Evolutionary conservation across 2,797 vertebrate genomes (phyloP).

Genomic region (Acropternis orthonyx): DNA sequence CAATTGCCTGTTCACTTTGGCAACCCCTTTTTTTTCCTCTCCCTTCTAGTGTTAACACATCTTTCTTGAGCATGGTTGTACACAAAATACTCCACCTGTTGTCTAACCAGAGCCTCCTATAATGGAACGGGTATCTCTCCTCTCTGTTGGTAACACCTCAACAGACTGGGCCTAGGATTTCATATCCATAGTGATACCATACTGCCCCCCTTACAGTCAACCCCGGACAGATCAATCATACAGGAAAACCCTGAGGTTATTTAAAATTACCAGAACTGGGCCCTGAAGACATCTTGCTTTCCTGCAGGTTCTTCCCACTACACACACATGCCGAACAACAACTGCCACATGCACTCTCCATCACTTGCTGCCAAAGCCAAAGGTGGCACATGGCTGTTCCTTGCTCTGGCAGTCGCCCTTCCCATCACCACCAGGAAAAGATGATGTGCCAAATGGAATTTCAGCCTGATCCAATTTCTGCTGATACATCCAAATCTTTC

Average conservation of each 20-base stretch:
- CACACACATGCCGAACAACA: background rate
- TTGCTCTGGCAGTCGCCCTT: background rate
- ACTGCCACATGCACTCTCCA: background rate
- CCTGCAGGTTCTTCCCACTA: background rate
- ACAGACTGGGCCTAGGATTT: background rate
- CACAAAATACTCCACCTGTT: background rate
- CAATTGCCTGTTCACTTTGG: background rate
- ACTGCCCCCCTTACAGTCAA: background rate
- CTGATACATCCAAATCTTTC: background rate
- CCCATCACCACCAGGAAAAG: background rate
- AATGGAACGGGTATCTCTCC: background rate
- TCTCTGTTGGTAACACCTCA: background rate
- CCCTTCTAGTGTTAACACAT: background rate
- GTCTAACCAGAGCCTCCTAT: background rate
- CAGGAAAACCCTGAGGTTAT: background rate
- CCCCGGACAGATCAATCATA: background rate
- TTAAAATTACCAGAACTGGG: background rate
- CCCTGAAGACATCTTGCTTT: background rate
- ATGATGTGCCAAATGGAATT: background rate
- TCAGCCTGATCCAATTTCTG: background rate
- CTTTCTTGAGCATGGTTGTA: background rate
- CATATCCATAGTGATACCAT: background rate
- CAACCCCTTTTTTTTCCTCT: accelerated
- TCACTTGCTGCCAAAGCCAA: background rate
- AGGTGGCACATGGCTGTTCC: background rate